These are phyloP conservation scores for Phenganax subtilis DNA, from an alignment of 92 coral and sea anemone species.

Conservation along the genomic window DNA sequence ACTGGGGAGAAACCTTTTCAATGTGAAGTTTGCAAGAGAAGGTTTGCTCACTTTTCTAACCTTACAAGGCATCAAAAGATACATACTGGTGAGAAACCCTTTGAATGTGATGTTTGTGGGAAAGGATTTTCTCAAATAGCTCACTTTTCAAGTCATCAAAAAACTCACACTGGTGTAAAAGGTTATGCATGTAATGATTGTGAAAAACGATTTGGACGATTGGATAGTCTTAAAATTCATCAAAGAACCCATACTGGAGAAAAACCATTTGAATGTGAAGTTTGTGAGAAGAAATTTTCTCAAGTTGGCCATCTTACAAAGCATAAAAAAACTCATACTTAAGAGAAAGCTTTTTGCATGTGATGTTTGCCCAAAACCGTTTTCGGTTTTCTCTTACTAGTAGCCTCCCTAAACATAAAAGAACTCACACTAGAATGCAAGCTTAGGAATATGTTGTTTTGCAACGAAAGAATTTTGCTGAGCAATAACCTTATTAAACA, in stretches of 20 bases:
- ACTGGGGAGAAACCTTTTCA: not conserved
- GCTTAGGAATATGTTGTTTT: too few relatives aligned
- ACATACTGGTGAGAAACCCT: not conserved
- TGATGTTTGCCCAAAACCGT: too few relatives aligned
- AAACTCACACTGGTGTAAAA: not conserved
- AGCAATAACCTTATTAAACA: too few relatives aligned
- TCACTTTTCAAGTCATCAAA: not conserved
- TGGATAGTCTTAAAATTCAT: constrained; percentile 1
- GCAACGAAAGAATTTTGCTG: too few relatives aligned
- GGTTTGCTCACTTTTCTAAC: not conserved
- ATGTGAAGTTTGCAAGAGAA: not conserved
- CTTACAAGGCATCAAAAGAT: not conserved
- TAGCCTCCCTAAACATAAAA: too few relatives aligned
- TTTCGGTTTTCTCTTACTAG: too few relatives aligned
- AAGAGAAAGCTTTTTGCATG: not conserved
- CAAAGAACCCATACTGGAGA: not conserved
- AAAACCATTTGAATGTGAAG: constrained; percentile 9
- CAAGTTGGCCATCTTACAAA: not conserved
- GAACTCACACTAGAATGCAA: too few relatives aligned
- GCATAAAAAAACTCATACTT: not conserved
- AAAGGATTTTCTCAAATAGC: not conserved
- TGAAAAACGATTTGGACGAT: constrained; percentile 6
- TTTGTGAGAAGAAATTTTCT: constrained; percentile 23
- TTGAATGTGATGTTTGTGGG: not conserved
- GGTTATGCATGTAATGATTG: constrained; percentile 12